Base-by-base conservation (phyloP, 2,888 invertebrate genomes). In the Ganaspis brasiliensis region DNA sequence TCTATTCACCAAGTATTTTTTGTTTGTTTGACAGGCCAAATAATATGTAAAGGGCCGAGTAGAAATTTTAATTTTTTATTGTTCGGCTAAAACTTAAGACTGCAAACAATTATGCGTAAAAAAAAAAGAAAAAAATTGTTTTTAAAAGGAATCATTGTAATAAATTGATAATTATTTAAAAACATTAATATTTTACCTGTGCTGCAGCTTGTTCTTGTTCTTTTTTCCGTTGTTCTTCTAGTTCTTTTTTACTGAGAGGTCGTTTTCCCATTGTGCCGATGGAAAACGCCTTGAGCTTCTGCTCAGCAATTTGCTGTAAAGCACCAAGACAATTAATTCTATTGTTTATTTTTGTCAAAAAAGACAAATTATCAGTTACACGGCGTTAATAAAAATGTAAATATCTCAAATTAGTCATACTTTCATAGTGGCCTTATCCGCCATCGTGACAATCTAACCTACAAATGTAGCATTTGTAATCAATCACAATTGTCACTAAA, bases 191-290 rank as follows among this genome's bases (percentile, higher is more conserved):
- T 59, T 74, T 92, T 93, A 97, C 97, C 93, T 97, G 96, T 83
- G 97, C 97, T 0, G 97, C 97, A n/a, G 97, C 97, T 91, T 96
- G 96, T 89, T 97, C 97, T 89, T 97, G 97, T 87, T 97, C 96
- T 86, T 96, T 96, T 91, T 97, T 98, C 77, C 96, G 94, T 83
- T 96, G 95, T 83, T 97, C 97, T 88, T 98, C 97, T 10, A 96
- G 90, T 91, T 97, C 97, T 84, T 95, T 95, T 90, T 97, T 97
- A n/a, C 96, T 95, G 82, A 96, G 92, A 45, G 93, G 93, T 77
- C 96, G 92, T 89, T 95, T 95, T 1, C 95, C 95, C 94, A 95
- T 95, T 24, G 95, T 94, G 35, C 95, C 95, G 80, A 95, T 95
- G 12, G 95, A 95, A 88, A 95, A 96, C n/a, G 95, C 95, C 89